A percentile compares a stretch with the other conserved stretches of the same genome.
Conservation (phyloP, 2,113 vertebrate species). For the Callithrix jacchus region DNA sequence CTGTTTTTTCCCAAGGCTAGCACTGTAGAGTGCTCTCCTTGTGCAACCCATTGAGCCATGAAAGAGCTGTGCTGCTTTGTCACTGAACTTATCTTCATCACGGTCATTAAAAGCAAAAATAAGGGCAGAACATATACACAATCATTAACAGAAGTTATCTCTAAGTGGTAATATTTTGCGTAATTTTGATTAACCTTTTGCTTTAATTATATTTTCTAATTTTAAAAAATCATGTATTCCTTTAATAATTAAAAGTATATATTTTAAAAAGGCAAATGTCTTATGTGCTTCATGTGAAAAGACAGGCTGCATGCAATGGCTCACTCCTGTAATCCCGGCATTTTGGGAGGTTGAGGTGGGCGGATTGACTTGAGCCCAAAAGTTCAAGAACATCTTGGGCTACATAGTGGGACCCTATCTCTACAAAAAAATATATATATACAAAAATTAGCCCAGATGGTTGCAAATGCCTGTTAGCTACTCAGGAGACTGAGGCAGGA, state of each 20-base stretch:
- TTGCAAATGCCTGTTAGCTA: no score
- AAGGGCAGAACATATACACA: neutral
- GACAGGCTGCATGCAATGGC: neutral
- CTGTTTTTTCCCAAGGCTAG: neutral
- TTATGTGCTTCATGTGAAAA: neutral
- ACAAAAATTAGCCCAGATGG: no score
- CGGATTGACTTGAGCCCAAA: no score
- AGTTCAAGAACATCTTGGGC: no score
- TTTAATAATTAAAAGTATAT: neutral
- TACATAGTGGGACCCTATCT: no score
- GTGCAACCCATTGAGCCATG: neutral
- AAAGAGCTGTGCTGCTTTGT: neutral
- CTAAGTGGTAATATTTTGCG: neutral
- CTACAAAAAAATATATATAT: no score
- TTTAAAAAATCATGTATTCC: neutral
- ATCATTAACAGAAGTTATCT: neutral
- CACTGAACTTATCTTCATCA: neutral
- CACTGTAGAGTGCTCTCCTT: rapidly evolving
- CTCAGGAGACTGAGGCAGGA: no score
- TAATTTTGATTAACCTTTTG: neutral
- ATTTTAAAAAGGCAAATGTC: neutral
- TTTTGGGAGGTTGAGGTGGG: no score
- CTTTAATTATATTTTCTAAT: neutral
- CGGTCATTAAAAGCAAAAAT: neutral
- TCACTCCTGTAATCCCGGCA: no score